phyloP scores from a whole-genome alignment of 1,140 invertebrate species.

The Cotesia typhae region DNA sequence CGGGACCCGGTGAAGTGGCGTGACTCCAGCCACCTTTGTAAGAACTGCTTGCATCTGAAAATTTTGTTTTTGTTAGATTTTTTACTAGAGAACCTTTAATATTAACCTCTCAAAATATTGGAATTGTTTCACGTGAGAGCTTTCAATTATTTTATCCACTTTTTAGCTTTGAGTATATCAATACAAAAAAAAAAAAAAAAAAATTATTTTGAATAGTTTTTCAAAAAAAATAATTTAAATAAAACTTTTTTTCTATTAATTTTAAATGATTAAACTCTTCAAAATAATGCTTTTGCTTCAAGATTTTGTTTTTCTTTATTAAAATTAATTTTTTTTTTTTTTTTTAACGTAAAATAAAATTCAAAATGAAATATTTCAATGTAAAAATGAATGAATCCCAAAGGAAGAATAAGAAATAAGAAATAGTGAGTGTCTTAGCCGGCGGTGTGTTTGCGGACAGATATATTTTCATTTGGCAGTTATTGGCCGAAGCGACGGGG shows the following conservation, averaged over 20 bases:
- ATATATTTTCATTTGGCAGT: slow-evolving; percentile 67
- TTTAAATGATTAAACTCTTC: not conserved
- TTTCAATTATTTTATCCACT: no score
- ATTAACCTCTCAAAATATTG: not conserved
- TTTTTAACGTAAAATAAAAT: not conserved
- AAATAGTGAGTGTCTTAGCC: slow-evolving; percentile 30
- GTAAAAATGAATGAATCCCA: slow-evolving; percentile 28
- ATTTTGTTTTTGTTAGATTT: not conserved
- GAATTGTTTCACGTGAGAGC: not conserved
- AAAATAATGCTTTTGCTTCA: not conserved
- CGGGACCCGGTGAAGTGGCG: slow-evolving; percentile 67
- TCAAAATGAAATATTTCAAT: not conserved
- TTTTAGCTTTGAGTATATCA: no score
- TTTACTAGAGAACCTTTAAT: not conserved
- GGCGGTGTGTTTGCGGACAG: slow-evolving; percentile 59
- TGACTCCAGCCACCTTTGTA: slow-evolving; percentile 76
- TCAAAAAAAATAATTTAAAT: no score
- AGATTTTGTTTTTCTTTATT: not conserved
- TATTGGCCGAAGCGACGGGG: slow-evolving; percentile 56
- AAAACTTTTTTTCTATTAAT: not conserved
- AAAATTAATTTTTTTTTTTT: not conserved
- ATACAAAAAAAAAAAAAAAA: no score
- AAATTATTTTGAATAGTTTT: no score
- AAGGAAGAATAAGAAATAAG: slow-evolving; percentile 5
- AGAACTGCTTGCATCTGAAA: slow-evolving; percentile 70